A percentile compares a stretch with the other conserved stretches of the same genome.
Conservation (phyloP, 2,797 vertebrate genomes). For the Hipposideros larvatus region DNA sequence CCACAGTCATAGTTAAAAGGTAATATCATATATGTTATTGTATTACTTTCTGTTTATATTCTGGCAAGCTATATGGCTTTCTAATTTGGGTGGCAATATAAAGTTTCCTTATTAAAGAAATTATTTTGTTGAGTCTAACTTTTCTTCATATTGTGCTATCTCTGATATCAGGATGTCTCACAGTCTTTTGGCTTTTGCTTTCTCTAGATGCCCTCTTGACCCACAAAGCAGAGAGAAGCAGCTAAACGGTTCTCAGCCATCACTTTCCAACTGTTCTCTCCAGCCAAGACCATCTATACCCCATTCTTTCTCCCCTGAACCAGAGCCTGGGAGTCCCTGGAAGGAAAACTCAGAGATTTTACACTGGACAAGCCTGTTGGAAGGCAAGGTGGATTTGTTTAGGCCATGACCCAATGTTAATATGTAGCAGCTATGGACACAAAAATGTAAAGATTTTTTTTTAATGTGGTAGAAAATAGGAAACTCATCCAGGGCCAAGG, state of each 20-base stretch:
- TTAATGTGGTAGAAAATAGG: not conserved
- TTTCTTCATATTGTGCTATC: not conserved
- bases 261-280: not conserved
- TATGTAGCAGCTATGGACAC: not conserved
- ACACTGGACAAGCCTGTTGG: not conserved
- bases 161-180: constrained; percentile 2
- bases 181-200: not conserved
- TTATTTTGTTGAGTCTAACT: not conserved
- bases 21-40: not conserved
- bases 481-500: not conserved
- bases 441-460: not conserved
- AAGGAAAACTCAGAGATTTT: constrained; percentile 24
- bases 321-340: not conserved
- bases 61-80: constrained; percentile 1
- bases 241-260: not conserved
- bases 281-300: not conserved
- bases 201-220: not conserved
- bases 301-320: not conserved
- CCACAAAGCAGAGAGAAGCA: not conserved
- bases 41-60: constrained; percentile 18
- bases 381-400: not conserved
- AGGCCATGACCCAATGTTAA: not conserved
- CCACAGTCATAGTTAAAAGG: not conserved
- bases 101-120: constrained; percentile 40
- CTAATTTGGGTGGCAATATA: constrained; percentile 35